Percentiles rank a stretch among this genome's conserved stretches.
Evolutionary conservation across 1,140 invertebrate genomes (phyloP).

Genomic region (Plodia interpunctella): DNA sequence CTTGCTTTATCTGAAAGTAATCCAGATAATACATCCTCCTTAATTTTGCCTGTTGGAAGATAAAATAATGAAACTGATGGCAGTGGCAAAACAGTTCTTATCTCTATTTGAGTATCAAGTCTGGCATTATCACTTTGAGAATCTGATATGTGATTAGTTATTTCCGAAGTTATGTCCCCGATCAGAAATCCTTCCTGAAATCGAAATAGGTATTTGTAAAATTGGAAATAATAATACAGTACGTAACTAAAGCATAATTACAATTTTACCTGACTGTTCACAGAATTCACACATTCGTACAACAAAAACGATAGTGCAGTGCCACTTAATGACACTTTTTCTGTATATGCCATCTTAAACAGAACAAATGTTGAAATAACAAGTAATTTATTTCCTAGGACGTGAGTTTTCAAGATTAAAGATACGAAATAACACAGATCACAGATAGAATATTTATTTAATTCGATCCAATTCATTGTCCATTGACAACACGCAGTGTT

Average conservation of each 20-base stretch:
- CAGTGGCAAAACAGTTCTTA: conserved; percentile 78
- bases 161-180: conserved; percentile 78
- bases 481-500: too few species aligned
- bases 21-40: conserved; percentile 72
- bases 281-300: conserved; percentile 79
- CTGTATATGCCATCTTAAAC: conserved; percentile 64
- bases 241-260: background rate
- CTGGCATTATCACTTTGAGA: conserved; percentile 78
- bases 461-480: too few species aligned
- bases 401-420: background rate
- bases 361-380: background rate
- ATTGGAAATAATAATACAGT: too few species aligned
- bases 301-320: conserved; percentile 80
- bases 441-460: too few species aligned
- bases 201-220: conserved; percentile 9
- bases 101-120: conserved; percentile 78
- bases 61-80: conserved; percentile 76
- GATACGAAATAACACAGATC: too few species aligned
- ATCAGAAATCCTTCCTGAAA: conserved; percentile 82
- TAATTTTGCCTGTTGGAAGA: conserved; percentile 76
- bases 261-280: conserved; percentile 78
- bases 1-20: conserved; percentile 72
- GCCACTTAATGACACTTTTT: conserved; percentile 75
- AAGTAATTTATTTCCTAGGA: background rate
- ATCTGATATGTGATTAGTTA: conserved; percentile 82